Evolutionary conservation across 2,888 invertebrate genomes (phyloP), one percentile per base, ranked within the genome.

Genomic region (Cheilosia variabilis): DNA sequence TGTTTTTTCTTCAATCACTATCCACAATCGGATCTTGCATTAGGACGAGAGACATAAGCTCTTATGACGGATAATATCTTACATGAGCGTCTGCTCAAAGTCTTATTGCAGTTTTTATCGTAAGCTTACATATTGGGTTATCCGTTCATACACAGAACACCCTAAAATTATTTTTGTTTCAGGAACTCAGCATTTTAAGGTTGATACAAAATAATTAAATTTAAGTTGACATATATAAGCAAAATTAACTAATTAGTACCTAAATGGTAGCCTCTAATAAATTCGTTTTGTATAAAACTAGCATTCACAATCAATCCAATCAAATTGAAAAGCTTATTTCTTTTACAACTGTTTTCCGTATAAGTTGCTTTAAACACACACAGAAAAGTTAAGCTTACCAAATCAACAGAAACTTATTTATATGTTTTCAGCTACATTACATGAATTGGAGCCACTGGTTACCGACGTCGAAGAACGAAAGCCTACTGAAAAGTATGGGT

Each of bases 371-470:
- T 58, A 43, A 62, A 45, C 19, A 55, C 17, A 34, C 31, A 53
- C 10, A 62, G 7, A 37, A 53, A 60, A 45, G 15, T 50, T 73
- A 60, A 78, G 45, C 53, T 57, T 77, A 75, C 77, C 75, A 77
- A 87, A 88, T 87, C 86, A 88, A 89, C 87, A 87, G 86, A 88
- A 88, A 88, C 79, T 87, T 93, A 93, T 88, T 90, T 88, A 88
- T 91, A 89, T 91, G 89, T 89, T 91, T 91, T 90, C 91, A 91
- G 91, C 92, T 89, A 91, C 91, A 88, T 89, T 91, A 84, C 92
- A 91, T 89, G 96, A 96, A 93, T 93, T 96, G 89, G 96, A 96
- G 92, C 96, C 96, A 17, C 93, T 96, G 88, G 95, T 96, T 92
- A 95, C 95, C 91, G 94, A 95, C 91, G 93, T 93, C 87, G 94